Percentiles rank a stretch among this genome's conserved stretches.
Evolutionary conservation across 2,888 invertebrate species (phyloP).

Genomic region (Epinotia bilunana): DNA sequence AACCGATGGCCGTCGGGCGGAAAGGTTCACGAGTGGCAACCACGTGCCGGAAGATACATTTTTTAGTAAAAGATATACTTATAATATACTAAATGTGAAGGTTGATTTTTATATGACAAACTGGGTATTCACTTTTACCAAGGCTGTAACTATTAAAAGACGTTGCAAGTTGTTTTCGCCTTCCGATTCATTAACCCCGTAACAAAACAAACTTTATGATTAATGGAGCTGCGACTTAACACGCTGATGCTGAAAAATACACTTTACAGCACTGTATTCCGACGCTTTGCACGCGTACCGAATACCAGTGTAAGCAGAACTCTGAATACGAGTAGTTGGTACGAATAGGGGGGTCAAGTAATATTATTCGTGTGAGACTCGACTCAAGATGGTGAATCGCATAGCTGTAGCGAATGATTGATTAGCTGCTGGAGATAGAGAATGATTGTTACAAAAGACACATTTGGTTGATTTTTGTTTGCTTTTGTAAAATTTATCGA

Average conservation of each 20-base stretch:
- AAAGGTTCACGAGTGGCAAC: no score
- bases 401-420: conserved; percentile 23
- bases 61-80: no score
- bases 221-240: conserved; percentile 37
- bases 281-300: background rate
- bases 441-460: conserved; percentile 30
- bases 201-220: conserved; percentile 44
- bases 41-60: no score
- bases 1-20: no score
- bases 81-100: no score
- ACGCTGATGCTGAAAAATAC: conserved; percentile 24
- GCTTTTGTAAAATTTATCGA: no score
- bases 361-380: background rate
- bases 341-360: background rate
- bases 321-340: background rate
- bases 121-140: no score
- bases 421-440: conserved; percentile 32
- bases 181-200: conserved; percentile 41
- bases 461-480: background rate
- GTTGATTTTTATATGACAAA: no score
- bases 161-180: conserved; percentile 36
- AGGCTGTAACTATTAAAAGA: background rate
- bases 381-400: background rate
- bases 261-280: conserved; percentile 11
- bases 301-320: background rate